Percentiles rank a stretch among this genome's conserved stretches.
These are phyloP conservation scores for Pantherophis guttatus DNA, from an alignment of 2,113 vertebrate species.

Conservation along the genomic window DNA sequence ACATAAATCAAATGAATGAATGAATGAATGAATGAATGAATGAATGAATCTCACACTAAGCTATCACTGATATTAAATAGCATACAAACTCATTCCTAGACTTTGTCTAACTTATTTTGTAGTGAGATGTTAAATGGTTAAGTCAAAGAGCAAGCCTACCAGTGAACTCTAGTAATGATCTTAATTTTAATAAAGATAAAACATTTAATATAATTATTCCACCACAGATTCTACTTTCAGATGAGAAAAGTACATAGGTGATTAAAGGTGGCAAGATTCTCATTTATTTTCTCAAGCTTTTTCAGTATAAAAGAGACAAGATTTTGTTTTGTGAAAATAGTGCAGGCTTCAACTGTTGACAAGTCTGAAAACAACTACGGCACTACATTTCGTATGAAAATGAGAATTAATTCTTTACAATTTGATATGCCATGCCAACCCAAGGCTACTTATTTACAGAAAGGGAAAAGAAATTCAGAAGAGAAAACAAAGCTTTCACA, in stretches of 20 bases:
- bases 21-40: no score
- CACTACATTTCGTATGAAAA: background rate
- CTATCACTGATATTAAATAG: background rate
- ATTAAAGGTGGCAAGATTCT: background rate
- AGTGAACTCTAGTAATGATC: background rate
- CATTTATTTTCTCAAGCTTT: background rate
- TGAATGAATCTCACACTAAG: background rate
- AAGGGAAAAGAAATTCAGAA: background rate
- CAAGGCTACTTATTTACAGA: background rate
- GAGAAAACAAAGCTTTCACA: background rate
- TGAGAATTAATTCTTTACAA: background rate
- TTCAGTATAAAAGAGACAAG: background rate
- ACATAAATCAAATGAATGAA: background rate
- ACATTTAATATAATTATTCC: background rate
- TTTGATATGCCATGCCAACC: background rate
- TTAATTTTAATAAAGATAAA: background rate
- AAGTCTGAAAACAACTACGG: background rate
- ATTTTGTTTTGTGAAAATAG: background rate
- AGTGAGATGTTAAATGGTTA: background rate
- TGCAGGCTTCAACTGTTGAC: background rate
- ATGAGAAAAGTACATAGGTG: background rate
- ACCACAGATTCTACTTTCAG: background rate
- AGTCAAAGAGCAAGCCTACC: background rate
- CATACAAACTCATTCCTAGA: background rate
- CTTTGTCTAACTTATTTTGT: background rate